These are phyloP conservation scores for Lepas anatifera DNA, from an alignment of 2,888 invertebrate genomes.

Conservation along the genomic window DNA sequence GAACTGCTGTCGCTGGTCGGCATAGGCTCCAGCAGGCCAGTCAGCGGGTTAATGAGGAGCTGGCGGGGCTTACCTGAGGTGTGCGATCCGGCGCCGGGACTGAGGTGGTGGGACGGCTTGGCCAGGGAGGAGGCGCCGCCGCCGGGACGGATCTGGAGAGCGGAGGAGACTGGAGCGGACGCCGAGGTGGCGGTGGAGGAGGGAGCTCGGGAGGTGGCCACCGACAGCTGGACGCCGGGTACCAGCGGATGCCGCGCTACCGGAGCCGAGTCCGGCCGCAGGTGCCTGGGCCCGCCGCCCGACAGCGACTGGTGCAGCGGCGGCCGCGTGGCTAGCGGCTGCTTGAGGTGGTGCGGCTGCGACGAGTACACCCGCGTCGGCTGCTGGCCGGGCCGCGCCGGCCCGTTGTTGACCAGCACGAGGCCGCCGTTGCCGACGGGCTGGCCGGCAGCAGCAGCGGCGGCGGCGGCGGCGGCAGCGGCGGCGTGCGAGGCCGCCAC, in stretches of 20 bases:
- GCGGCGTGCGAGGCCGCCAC: background rate
- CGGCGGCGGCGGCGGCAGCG: too few species aligned
- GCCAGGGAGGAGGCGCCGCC: conserved; percentile 37
- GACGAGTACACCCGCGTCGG: conserved; percentile 3
- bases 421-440: conserved; percentile 5
- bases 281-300: background rate
- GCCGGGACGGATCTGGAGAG: too few species aligned
- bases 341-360: background rate
- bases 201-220: background rate
- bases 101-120: conserved; percentile 27
- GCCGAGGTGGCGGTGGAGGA: conserved; percentile 12
- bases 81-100: conserved; percentile 26
- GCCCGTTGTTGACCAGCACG: background rate
- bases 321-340: background rate
- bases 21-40: conserved; percentile 69
- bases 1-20: conserved; percentile 50
- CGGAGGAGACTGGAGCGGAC: conserved; percentile 20
- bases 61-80: conserved; percentile 51
- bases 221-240: background rate
- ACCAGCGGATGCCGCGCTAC: too few species aligned
- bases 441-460: too few species aligned
- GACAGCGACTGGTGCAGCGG: background rate
- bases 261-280: background rate
- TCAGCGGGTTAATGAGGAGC: conserved; percentile 79
- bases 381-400: background rate